phyloP scores from a whole-genome alignment of 2,113 vertebrate genomes.

The Hyperoodon ampullatus region DNA sequence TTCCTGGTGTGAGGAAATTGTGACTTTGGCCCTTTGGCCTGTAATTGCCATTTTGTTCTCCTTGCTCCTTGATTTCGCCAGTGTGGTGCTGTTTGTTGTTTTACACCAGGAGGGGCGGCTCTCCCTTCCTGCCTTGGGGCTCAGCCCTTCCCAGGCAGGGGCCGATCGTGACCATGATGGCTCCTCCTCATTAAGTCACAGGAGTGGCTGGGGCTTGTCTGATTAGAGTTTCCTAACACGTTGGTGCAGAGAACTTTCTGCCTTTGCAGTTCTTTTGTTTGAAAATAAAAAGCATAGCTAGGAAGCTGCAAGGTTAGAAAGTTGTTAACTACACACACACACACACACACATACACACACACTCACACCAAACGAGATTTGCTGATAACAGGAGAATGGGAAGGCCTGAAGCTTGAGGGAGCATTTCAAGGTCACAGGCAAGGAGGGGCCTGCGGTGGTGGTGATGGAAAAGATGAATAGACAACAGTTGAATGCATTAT shows the following conservation, averaged over 20 bases:
- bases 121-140: background rate
- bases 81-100: background rate
- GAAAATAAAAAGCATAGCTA: slow-evolving; percentile 74
- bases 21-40: background rate
- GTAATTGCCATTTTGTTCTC: background rate
- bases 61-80: background rate
- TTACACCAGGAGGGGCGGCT: background rate
- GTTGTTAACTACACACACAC: slow-evolving; percentile 46
- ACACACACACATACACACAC: background rate
- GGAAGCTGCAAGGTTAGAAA: slow-evolving; percentile 65
- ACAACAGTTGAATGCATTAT: slow-evolving; percentile 75
- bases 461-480: slow-evolving; percentile 75
- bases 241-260: slow-evolving; percentile 52
- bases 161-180: background rate
- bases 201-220: slow-evolving; percentile 23
- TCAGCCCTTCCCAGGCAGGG: background rate
- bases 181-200: slow-evolving; percentile 38
- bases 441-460: slow-evolving; percentile 72
- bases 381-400: slow-evolving; percentile 75
- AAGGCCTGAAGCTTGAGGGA: slow-evolving; percentile 67
- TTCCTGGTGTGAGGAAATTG: background rate
- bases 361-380: slow-evolving; percentile 76
- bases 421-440: slow-evolving; percentile 83
- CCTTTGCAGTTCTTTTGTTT: slow-evolving; percentile 74
- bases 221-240: slow-evolving; percentile 58